Evolutionary conservation across 2,113 vertebrate genomes (phyloP).

Genomic region (Syngnathus floridae): DNA sequence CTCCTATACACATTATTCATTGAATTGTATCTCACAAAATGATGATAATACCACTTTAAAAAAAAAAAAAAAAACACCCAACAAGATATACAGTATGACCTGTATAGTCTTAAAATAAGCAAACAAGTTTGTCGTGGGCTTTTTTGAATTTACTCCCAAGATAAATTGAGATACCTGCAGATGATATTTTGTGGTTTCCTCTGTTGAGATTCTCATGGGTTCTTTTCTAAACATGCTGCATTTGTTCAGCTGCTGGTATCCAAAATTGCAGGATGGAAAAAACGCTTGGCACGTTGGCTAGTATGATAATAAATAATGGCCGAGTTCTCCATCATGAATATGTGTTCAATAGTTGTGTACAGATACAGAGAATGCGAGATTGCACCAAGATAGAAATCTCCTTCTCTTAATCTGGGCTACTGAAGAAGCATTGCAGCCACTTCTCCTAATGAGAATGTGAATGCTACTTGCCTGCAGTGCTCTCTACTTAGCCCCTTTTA

Average conservation of each 20-base stretch:
- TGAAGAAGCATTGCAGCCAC: conserved; percentile 12
- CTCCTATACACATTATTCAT: too few relatives aligned
- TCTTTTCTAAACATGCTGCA: conserved; percentile 8
- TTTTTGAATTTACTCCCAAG: background rate
- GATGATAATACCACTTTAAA: too few relatives aligned
- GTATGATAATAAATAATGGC: background rate
- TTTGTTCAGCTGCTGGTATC: conserved; percentile 9
- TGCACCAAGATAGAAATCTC: conserved; percentile 25
- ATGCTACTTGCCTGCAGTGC: background rate
- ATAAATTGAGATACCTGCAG: background rate
- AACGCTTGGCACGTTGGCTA: conserved; percentile 2
- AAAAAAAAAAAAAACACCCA: too few relatives aligned
- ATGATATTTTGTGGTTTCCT: background rate
- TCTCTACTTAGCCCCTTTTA: too few relatives aligned
- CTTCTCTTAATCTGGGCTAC: conserved; percentile 40
- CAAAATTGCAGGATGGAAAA: conserved; percentile 28
- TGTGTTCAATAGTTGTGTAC: background rate
- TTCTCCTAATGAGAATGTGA: conserved; percentile 12
- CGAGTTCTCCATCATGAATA: background rate
- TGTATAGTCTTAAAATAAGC: conserved; percentile 5
- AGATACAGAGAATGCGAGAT: background rate
- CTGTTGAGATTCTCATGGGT: background rate
- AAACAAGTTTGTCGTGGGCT: background rate
- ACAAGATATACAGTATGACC: background rate
- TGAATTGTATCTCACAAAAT: too few relatives aligned